Evolutionary conservation across 2,888 invertebrate genomes (phyloP).

Genomic region (Salpingus planirostris): DNA sequence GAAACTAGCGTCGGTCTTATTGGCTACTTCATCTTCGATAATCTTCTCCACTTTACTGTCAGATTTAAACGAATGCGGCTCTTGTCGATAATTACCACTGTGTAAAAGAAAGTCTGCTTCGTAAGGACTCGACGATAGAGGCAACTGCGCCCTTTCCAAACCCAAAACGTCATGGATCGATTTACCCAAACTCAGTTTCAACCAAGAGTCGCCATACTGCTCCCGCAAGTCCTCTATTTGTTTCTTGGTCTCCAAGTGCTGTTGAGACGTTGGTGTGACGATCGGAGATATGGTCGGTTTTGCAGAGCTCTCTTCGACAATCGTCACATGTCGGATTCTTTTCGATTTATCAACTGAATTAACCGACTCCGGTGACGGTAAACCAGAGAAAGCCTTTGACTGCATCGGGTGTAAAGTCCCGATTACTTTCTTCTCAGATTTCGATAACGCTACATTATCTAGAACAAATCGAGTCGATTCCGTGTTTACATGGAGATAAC

Average conservation of each 20-base stretch:
- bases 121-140: constrained; percentile 23
- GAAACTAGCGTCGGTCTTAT: constrained; percentile 4
- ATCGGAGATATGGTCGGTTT: constrained; percentile 26
- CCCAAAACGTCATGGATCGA: constrained; percentile 50
- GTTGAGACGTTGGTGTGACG: constrained; percentile 21
- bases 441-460: constrained; percentile 46
- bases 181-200: constrained; percentile 39
- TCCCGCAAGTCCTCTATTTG: constrained; percentile 49
- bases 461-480: constrained; percentile 46
- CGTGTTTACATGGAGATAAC: constrained; percentile 49
- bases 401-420: constrained; percentile 37
- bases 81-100: constrained; percentile 11
- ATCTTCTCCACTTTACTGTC: background rate
- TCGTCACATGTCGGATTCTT: constrained; percentile 40
- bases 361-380: background rate
- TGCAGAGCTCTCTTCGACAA: constrained; percentile 33
- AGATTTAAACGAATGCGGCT: background rate
- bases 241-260: constrained; percentile 50
- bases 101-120: constrained; percentile 20
- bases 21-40: background rate
- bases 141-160: constrained; percentile 32
- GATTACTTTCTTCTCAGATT: constrained; percentile 44
- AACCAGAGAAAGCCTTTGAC: constrained; percentile 3
- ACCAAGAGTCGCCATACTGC: constrained; percentile 54
- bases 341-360: constrained; percentile 22